Evolutionary conservation across 2,888 invertebrate species (phyloP), one percentile per base, ranked within the genome.

Genomic region (Campopleginae sp.): DNA sequence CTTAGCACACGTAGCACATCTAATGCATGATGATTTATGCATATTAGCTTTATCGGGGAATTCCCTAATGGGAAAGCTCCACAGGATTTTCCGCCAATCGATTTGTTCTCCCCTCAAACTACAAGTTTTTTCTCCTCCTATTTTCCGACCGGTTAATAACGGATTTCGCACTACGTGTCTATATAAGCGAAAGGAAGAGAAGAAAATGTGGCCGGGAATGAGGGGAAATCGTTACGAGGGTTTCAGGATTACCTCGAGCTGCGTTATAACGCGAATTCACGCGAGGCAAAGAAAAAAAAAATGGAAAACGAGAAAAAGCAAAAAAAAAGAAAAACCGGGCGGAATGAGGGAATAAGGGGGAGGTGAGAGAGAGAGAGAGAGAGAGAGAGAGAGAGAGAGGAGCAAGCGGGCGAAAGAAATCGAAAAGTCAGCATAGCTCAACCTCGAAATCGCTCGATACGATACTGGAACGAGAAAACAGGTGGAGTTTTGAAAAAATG

Each of bases 41-140:
- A 80, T 74, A 80, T 80, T 80, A 74, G 72, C 66, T 68, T 80
- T 66, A 82, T 82, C 66, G 72, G 72, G 65, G 14, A 66, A 58
- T 44, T 78, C 72, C 58, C 66, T 42, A 82, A 78, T 58, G 70
- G 71, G 19, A 79, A 70, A 71, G 79, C 70, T 71, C 17, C 58
- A 31, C 61, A 12, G 42, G 42, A 27, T 42, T 68, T 58, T n/a
- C 58, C 23, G 23, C 6, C 72, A 14, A 72, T 72, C 58, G 54
- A 72, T 72, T 42, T 72, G 58, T 72, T 58, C 17, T 3, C 31
- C 19, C 42, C 46, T 31, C 70, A 27, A 46, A 31, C 27, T 48
- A n/a, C 48, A 31, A 31, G 23, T 5, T 54, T 51, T 66, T 54
- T 14, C 10, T 54, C 38, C 63, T 51, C 8, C 19, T 51, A 48